A percentile compares a stretch with the other conserved stretches of the same genome.
These are phyloP conservation scores for Tangara arthus DNA, from an alignment of 2,797 vertebrate genomes.

Conservation along the genomic window DNA sequence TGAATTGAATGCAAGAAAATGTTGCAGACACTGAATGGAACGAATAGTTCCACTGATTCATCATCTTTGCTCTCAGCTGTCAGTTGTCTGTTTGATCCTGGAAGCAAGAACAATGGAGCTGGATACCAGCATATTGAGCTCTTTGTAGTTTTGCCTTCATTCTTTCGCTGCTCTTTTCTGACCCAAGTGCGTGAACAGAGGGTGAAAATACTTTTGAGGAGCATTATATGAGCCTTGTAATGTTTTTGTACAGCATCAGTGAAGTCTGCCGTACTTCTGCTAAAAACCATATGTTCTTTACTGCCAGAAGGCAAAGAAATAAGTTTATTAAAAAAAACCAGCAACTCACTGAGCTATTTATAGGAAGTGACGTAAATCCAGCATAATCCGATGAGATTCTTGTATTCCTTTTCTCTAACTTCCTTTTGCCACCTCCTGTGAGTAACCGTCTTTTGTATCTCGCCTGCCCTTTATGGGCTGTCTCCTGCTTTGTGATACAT, in stretches of 20 bases:
- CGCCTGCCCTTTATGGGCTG: constrained; percentile 23
- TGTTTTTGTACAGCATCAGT: neutral
- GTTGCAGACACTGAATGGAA: neutral
- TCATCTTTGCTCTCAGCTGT: neutral
- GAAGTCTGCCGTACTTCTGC: neutral
- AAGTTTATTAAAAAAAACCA: neutral
- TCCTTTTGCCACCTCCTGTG: constrained; percentile 33
- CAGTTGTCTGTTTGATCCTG: neutral
- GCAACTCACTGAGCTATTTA: neutral
- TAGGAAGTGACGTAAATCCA: constrained; percentile 41
- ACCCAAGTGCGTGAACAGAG: neutral
- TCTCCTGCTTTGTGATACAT: constrained; percentile 37
- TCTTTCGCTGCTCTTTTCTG: neutral
- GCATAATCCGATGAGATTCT: constrained; percentile 36
- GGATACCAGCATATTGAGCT: neutral
- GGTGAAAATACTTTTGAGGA: neutral
- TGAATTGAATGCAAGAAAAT: neutral
- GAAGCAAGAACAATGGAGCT: neutral
- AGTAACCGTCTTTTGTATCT: constrained; percentile 13
- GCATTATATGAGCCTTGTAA: neutral
- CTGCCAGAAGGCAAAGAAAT: neutral
- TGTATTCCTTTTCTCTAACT: constrained; percentile 22
- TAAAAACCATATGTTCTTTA: constrained; percentile 14
- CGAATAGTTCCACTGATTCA: neutral
- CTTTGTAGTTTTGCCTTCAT: neutral